phyloP scores from a whole-genome alignment of 1,140 invertebrate genomes.

The Chionoecetes opilio region DNA sequence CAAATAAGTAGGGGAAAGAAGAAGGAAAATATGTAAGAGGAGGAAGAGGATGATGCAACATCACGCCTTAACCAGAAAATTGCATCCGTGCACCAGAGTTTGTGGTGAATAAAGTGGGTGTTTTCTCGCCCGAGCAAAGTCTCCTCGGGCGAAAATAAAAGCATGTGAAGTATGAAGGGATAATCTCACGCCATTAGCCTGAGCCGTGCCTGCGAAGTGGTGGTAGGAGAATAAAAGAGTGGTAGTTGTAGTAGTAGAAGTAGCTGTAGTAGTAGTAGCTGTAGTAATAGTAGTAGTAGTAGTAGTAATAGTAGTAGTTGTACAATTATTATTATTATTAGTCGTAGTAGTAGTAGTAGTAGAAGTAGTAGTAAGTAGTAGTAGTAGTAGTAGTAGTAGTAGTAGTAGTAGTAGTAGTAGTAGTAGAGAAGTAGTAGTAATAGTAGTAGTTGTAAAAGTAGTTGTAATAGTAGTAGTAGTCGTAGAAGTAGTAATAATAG shows the following conservation, averaged over 20 bases:
- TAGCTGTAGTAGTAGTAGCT: neutral
- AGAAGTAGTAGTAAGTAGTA: no score
- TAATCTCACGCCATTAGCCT: neutral
- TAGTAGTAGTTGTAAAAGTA: no score
- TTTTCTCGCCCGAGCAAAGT: neutral
- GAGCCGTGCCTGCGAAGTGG: neutral
- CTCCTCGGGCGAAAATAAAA: neutral
- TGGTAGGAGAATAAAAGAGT: no score
- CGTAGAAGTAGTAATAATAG: no score
- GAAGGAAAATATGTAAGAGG: neutral
- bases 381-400: neutral
- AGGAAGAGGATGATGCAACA: neutral
- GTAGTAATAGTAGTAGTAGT: neutral
- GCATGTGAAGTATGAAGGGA: neutral
- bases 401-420: neutral
- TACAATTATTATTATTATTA: neutral
- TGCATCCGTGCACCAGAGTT: constrained; percentile 14
- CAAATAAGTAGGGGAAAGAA: no score
- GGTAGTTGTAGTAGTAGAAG: neutral
- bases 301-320: constrained; percentile 19
- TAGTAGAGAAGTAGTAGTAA: neutral
- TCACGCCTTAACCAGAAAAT: constrained; percentile 7
- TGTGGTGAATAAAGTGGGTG: constrained; percentile 5
- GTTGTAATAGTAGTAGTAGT: no score
- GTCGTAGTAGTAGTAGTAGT: neutral